These are phyloP conservation scores for Exocentrus adspersus DNA, from an alignment of 2,888 invertebrate species.

Conservation along the genomic window DNA sequence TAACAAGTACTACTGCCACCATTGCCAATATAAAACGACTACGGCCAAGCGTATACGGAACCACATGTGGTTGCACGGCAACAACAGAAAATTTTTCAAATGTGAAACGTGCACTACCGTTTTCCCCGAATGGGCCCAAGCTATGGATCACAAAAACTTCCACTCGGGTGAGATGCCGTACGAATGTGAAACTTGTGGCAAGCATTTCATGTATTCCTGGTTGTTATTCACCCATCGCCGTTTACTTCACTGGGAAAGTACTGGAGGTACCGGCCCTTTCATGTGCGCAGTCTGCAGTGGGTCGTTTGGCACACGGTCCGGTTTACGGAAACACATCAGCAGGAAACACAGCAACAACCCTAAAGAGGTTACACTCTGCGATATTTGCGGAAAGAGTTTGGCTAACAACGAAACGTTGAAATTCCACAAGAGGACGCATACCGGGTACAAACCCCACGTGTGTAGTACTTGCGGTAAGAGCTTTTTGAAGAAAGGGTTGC, in stretches of 20 bases:
- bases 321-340: slow-evolving; percentile 46
- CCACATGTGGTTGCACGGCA: slow-evolving; percentile 45
- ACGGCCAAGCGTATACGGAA: slow-evolving; percentile 44
- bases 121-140: slow-evolving; percentile 45
- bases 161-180: slow-evolving; percentile 58
- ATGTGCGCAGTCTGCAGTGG: slow-evolving; percentile 43
- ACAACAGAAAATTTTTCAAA: slow-evolving; percentile 29
- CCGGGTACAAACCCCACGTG: slow-evolving; percentile 52
- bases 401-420: slow-evolving; percentile 53
- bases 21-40: slow-evolving; percentile 53
- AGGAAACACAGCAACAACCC: slow-evolving; percentile 45
- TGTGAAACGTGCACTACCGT: slow-evolving; percentile 39
- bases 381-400: slow-evolving; percentile 57
- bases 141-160: slow-evolving; percentile 53
- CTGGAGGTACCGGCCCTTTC: slow-evolving; percentile 19
- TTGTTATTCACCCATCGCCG: slow-evolving; percentile 63
- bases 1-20: slow-evolving; percentile 55
- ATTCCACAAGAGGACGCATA: slow-evolving; percentile 54
- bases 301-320: slow-evolving; percentile 46
- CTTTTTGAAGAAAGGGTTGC: slow-evolving; percentile 61
- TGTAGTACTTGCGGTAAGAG: slow-evolving; percentile 63
- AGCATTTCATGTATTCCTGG: slow-evolving; percentile 52
- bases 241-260: slow-evolving; percentile 30
- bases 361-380: slow-evolving; percentile 56
- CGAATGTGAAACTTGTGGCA: slow-evolving; percentile 64